A percentile compares a stretch with the other conserved stretches of the same genome.
Evolutionary conservation across 2,113 vertebrate genomes (phyloP).

Genomic region (Oplegnathus fasciatus): DNA sequence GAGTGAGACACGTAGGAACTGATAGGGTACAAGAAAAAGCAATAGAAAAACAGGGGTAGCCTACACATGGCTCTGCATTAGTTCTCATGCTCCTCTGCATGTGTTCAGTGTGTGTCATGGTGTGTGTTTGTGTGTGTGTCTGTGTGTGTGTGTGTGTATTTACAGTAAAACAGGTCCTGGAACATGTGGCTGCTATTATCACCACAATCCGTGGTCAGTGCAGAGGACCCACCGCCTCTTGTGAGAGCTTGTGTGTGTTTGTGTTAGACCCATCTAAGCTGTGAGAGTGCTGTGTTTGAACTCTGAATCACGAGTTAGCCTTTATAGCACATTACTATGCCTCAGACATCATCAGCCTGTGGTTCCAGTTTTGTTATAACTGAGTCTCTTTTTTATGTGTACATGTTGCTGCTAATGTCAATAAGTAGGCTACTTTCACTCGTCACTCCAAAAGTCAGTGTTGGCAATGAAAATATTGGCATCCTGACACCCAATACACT

Average conservation of each 20-base stretch:
- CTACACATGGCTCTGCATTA: conserved; percentile 34
- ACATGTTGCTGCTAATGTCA: background rate
- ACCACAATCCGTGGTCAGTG: conserved; percentile 70
- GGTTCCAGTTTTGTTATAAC: background rate
- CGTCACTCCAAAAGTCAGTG: background rate
- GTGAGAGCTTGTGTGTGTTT: conserved; percentile 56
- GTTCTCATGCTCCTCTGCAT: conserved; percentile 54
- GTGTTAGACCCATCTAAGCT: conserved; percentile 46
- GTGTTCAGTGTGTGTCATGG: conserved; percentile 35
- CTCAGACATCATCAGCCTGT: background rate
- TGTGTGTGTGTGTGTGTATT: conserved; percentile 60
- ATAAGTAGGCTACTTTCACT: background rate
- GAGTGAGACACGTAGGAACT: background rate
- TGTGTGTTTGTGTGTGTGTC: conserved; percentile 18
- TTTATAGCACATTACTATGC: background rate
- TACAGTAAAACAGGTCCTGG: conserved; percentile 74
- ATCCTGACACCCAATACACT: background rate
- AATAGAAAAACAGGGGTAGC: conserved; percentile 3
- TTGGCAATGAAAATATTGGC: background rate
- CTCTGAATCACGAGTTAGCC: conserved; percentile 1
- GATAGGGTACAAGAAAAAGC: conserved; percentile 15
- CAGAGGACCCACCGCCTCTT: conserved; percentile 59
- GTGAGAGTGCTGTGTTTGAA: conserved; percentile 36
- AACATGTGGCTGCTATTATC: conserved; percentile 84
- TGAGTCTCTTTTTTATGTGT: background rate